These are phyloP conservation scores for Phasia obesa DNA, from an alignment of 2,888 invertebrate genomes.

Conservation along the genomic window DNA sequence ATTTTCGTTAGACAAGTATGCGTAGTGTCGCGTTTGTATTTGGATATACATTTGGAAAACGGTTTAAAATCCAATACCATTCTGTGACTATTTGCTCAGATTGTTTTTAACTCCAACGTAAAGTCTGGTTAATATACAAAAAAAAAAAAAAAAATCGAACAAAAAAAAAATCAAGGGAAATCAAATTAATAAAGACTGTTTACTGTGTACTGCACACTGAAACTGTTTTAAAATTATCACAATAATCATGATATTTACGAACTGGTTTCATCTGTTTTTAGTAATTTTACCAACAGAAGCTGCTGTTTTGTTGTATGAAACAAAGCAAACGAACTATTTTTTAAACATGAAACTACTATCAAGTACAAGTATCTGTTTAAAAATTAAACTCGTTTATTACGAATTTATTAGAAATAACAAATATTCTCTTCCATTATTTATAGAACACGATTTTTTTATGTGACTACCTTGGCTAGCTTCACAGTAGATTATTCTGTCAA, in stretches of 20 bases:
- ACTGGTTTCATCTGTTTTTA: not conserved
- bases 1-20: too few species aligned
- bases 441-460: too few species aligned
- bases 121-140: not conserved
- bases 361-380: too few species aligned
- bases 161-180: not conserved
- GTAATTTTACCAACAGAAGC: conserved; percentile 3
- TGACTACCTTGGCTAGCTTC: too few species aligned
- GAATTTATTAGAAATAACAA: too few species aligned
- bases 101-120: not conserved
- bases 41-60: not conserved
- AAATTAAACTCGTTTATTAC: too few species aligned
- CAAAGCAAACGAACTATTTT: not conserved
- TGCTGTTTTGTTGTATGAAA: not conserved
- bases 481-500: too few species aligned
- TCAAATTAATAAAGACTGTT: conserved; percentile 36
- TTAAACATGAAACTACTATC: not conserved
- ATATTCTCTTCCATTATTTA: too few species aligned
- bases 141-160: not conserved
- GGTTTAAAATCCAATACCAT: conserved; percentile 7
- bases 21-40: not conserved
- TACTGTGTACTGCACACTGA: not conserved
- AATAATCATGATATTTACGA: not conserved
- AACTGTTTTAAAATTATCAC: conserved; percentile 12
- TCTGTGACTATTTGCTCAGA: conserved; percentile 1